A percentile compares a stretch with the other conserved stretches of the same genome.
Conservation (phyloP, 2,888 invertebrate species). For the Diarsia dahlii region DNA sequence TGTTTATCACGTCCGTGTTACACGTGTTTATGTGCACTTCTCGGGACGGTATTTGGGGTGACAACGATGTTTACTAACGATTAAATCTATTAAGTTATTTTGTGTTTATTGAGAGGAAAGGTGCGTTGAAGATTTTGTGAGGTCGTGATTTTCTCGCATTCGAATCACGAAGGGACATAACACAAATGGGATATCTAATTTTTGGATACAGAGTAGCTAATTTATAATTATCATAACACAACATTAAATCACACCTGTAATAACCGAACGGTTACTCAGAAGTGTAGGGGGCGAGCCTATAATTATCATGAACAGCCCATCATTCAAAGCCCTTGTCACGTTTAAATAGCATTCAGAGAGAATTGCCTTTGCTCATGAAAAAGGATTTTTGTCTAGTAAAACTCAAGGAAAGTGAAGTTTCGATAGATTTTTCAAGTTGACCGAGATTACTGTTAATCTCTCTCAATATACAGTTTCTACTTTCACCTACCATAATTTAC, state of each 20-base stretch:
- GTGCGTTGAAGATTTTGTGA: not conserved
- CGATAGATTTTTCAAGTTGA: not conserved
- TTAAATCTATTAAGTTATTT: not conserved
- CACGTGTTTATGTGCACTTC: conserved; percentile 25
- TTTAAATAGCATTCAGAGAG: not conserved
- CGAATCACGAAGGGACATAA: too few species aligned
- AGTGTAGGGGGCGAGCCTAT: too few species aligned
- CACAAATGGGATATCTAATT: not conserved
- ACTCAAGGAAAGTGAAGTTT: not conserved
- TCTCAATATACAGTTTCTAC: too few species aligned
- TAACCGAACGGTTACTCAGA: too few species aligned
- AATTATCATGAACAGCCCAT: not conserved
- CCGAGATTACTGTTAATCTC: not conserved
- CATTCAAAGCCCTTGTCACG: too few species aligned
- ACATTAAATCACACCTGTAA: too few species aligned
- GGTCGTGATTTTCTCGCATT: too few species aligned
- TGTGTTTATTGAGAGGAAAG: too few species aligned
- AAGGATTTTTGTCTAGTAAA: not conserved
- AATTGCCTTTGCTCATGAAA: too few species aligned
- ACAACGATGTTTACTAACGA: conserved; percentile 12
- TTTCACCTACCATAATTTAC: too few species aligned
- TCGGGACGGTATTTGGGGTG: not conserved
- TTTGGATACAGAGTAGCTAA: not conserved
- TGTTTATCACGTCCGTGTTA: conserved; percentile 65
- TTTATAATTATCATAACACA: not conserved